Percentiles rank a stretch among this genome's conserved stretches.
Conservation (phyloP, 1,140 invertebrate species). For the Pseudomyrmex gracilis region DNA sequence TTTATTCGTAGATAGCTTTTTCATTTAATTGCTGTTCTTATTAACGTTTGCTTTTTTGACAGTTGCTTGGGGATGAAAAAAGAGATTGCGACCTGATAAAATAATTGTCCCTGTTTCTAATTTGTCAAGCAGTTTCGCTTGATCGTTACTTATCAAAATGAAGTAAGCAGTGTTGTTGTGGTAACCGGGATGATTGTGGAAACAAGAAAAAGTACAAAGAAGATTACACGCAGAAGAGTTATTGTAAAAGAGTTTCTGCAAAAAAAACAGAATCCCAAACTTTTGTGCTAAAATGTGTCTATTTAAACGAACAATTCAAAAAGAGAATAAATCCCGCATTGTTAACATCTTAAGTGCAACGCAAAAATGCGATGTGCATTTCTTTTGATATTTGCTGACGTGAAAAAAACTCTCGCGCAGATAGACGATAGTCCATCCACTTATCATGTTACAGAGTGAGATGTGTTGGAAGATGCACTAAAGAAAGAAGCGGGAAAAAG, state of each 20-base stretch:
- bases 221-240: background rate
- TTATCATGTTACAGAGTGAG: background rate
- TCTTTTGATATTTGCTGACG: background rate
- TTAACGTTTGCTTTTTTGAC: background rate
- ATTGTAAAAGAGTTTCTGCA: background rate
- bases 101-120: background rate
- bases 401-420: background rate
- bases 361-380: background rate
- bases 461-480: background rate
- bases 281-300: background rate
- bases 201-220: background rate
- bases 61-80: background rate
- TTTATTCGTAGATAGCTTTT: background rate
- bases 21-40: background rate
- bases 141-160: background rate
- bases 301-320: too few species aligned
- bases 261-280: background rate
- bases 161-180: slow-evolving; percentile 16
- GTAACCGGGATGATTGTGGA: background rate
- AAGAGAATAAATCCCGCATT: too few species aligned
- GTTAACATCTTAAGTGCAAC: too few species aligned
- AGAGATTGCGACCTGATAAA: background rate
- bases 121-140: background rate
- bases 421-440: background rate
- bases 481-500: slow-evolving; percentile 22